A percentile compares a stretch with the other conserved stretches of the same genome.
These are phyloP conservation scores for Tangara arthus DNA, from an alignment of 2,797 vertebrate species.

Conservation along the genomic window DNA sequence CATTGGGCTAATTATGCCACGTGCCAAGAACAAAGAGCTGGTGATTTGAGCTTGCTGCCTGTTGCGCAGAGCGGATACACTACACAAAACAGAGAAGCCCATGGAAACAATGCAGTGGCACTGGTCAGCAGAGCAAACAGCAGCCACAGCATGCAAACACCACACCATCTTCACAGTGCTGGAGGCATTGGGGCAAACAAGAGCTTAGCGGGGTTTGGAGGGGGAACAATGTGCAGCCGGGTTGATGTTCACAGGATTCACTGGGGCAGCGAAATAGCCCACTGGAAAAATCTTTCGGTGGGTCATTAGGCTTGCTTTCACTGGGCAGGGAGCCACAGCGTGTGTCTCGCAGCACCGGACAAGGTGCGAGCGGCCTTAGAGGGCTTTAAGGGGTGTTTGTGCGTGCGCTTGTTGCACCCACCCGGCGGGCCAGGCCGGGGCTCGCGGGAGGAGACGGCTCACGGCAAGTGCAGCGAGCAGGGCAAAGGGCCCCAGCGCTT, in stretches of 20 bases:
- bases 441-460: background rate
- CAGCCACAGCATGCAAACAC: background rate
- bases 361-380: fast-evolving
- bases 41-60: background rate
- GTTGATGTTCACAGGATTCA: background rate
- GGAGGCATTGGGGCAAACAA: background rate
- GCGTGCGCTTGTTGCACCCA: background rate
- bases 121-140: background rate
- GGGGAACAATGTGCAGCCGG: background rate
- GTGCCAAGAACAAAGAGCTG: background rate
- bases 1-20: background rate
- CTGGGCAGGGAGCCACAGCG: fast-evolving
- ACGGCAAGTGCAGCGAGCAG: background rate
- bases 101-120: background rate
- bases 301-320: background rate
- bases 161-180: fast-evolving
- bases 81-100: background rate
- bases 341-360: fast-evolving
- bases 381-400: too few species aligned
- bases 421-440: fast-evolving
- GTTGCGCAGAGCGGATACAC: fast-evolving
- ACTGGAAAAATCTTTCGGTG: background rate
- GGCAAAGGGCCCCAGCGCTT: background rate
- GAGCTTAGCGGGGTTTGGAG: background rate
- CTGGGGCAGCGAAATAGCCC: background rate